phyloP scores from a whole-genome alignment of 2,888 invertebrate genomes.

The Platynereis dumerilii region DNA sequence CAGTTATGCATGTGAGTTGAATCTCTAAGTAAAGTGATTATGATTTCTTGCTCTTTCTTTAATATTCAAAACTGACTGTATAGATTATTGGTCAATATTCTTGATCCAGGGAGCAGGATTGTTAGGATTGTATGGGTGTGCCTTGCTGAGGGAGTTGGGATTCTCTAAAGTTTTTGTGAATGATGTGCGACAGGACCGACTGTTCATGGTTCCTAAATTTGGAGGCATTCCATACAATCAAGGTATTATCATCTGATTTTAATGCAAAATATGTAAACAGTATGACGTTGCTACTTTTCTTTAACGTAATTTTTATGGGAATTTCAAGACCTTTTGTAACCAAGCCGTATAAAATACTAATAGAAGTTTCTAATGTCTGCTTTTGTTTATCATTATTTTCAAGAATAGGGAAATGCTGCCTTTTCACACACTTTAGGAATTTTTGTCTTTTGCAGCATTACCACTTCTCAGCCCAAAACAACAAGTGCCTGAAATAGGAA shows the following conservation, averaged over 20 bases:
- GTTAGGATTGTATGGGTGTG: constrained; percentile 34
- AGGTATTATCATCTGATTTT: not conserved
- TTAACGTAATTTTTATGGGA: not conserved
- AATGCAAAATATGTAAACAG: not conserved
- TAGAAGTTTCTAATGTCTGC: not conserved
- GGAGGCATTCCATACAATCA: constrained; percentile 16
- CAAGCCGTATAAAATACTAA: no score
- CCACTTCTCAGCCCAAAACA: not conserved
- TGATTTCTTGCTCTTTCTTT: not conserved
- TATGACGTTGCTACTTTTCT: not conserved
- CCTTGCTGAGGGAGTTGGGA: constrained; percentile 30
- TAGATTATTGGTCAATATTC: not conserved
- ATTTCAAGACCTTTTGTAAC: no score
- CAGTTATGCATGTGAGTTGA: constrained; percentile 14
- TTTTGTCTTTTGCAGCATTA: not conserved
- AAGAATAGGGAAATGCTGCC: not conserved
- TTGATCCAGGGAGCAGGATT: constrained; percentile 33
- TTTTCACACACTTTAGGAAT: not conserved
- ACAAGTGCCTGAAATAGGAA: not conserved
- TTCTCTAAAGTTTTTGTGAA: constrained; percentile 28
- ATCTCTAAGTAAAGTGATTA: not conserved
- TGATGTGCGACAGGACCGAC: constrained; percentile 20
- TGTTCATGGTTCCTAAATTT: constrained; percentile 19
- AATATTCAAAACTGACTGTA: not conserved
- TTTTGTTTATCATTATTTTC: not conserved